Evolutionary conservation across 2,113 vertebrate genomes (phyloP).

Genomic region (Scomber japonicus): DNA sequence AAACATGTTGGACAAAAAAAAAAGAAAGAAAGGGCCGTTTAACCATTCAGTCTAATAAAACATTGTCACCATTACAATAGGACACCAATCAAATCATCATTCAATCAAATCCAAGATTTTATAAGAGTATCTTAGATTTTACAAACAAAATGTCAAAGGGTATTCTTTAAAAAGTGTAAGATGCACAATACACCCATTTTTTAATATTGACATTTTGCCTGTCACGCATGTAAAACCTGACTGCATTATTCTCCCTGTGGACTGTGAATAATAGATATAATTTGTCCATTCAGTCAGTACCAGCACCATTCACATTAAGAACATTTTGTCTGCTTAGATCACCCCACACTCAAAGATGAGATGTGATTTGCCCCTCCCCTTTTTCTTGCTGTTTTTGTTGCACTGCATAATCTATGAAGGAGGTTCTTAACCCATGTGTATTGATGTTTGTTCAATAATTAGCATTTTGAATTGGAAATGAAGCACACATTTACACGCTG

Average conservation of each 20-base stretch:
- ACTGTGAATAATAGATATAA: conserved; percentile 38
- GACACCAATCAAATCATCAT: background rate
- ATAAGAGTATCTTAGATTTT: background rate
- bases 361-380: conserved; percentile 13
- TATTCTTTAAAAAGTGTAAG: conserved; percentile 2
- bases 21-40: background rate
- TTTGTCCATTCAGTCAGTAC: conserved; percentile 7
- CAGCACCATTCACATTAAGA: conserved; percentile 23
- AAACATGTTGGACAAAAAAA: background rate
- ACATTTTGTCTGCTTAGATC: conserved; percentile 46
- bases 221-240: background rate
- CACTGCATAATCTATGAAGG: conserved; percentile 36
- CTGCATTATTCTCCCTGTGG: conserved; percentile 26
- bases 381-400: conserved; percentile 32
- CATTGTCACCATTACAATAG: background rate
- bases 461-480: conserved; percentile 30
- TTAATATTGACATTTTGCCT: conserved; percentile 12
- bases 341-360: conserved; percentile 22
- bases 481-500: background rate
- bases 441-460: conserved; percentile 25
- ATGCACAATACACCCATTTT: background rate
- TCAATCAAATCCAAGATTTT: conserved; percentile 9
- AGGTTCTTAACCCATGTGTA: conserved; percentile 21
- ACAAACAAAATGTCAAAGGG: background rate
- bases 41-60: background rate